These are phyloP conservation scores for Drosophila testacea DNA, from an alignment of 2,888 invertebrate species.

Conservation along the genomic window DNA sequence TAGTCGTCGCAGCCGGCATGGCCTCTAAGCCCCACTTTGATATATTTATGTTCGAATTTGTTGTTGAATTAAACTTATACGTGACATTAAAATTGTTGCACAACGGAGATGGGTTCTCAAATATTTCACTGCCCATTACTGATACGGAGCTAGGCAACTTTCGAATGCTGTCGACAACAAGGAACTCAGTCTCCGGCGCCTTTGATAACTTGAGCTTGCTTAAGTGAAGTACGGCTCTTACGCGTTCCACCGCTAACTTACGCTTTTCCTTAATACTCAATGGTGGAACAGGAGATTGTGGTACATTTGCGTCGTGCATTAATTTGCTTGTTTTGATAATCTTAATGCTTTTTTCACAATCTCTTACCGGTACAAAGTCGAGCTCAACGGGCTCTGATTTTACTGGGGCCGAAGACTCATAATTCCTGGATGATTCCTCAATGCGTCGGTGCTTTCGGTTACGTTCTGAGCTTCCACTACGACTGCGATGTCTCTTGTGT, in stretches of 20 bases:
- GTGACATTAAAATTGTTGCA: constrained; percentile 61
- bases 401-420: not conserved
- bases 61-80: constrained; percentile 62
- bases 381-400: constrained; percentile 9
- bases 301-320: not conserved
- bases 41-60: constrained; percentile 38
- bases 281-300: not conserved
- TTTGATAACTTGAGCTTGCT: constrained; percentile 12
- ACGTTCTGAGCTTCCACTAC: not conserved
- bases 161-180: constrained; percentile 57
- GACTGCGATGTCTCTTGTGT: constrained; percentile 29
- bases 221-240: constrained; percentile 18
- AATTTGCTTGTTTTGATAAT: constrained; percentile 24
- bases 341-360: constrained; percentile 22
- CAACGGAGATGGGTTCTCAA: constrained; percentile 63
- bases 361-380: constrained; percentile 19
- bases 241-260: constrained; percentile 41
- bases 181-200: constrained; percentile 34
- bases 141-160: constrained; percentile 36
- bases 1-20: constrained; percentile 40
- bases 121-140: constrained; percentile 24
- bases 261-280: constrained; percentile 45
- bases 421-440: not conserved
- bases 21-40: constrained; percentile 57
- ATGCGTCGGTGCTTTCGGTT: not conserved